A percentile compares a stretch with the other conserved stretches of the same genome.
These are phyloP conservation scores for Nemurella pictetii DNA, from an alignment of 2,888 invertebrate genomes.

Conservation along the genomic window DNA sequence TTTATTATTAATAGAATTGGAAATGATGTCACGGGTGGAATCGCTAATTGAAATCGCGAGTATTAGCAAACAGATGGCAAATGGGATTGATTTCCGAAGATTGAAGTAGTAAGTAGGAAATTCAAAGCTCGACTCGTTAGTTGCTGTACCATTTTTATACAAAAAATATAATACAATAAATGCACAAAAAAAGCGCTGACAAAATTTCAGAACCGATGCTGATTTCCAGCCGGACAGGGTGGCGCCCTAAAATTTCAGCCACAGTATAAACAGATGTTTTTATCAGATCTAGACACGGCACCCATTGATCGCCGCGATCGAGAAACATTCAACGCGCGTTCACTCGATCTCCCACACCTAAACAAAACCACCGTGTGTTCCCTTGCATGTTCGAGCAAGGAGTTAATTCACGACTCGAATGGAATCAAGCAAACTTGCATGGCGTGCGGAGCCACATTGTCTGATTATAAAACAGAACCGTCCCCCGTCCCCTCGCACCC, in stretches of 20 bases:
- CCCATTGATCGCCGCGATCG: neutral
- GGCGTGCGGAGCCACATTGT: neutral
- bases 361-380: neutral
- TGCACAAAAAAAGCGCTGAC: neutral
- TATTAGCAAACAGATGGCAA: too few relatives aligned
- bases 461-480: neutral
- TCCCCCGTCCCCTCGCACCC: neutral
- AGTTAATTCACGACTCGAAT: neutral
- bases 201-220: too few relatives aligned
- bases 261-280: neutral
- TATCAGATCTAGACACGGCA: neutral
- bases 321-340: neutral
- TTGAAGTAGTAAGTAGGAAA: too few relatives aligned
- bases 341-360: neutral
- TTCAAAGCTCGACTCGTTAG: too few relatives aligned
- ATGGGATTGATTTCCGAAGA: too few relatives aligned
- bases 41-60: too few relatives aligned
- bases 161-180: neutral
- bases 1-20: neutral
- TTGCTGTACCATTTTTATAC: too few relatives aligned
- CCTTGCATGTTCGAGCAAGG: neutral
- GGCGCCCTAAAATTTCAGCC: neutral
- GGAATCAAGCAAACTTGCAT: neutral
- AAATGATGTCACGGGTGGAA: neutral
- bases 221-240: neutral